phyloP scores from a whole-genome alignment of 2,888 invertebrate genomes.

The Pharmacophagus antenor region DNA sequence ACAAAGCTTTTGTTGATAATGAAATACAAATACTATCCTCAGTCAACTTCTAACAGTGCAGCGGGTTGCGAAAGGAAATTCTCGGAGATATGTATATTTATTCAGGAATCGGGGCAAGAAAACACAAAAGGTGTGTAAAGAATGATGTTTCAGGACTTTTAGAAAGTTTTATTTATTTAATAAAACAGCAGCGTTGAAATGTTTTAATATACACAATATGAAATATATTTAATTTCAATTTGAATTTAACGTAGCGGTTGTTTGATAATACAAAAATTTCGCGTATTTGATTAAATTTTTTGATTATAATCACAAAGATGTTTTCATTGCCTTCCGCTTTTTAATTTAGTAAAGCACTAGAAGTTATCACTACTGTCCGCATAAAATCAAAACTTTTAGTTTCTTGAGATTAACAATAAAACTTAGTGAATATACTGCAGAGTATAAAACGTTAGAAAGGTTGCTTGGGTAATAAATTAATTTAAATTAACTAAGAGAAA shows the following conservation, averaged over 20 bases:
- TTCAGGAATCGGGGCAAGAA: conserved; percentile 36
- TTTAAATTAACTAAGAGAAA: conserved; percentile 73
- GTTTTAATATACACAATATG: background rate
- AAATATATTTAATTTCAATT: background rate
- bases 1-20: conserved; percentile 76
- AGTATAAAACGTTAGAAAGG: conserved; percentile 11
- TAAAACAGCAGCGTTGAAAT: background rate
- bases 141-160: conserved; percentile 23
- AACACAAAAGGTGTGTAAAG: conserved; percentile 34
- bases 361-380: background rate
- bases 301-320: no score
- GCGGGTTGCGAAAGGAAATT: conserved; percentile 58
- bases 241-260: no score
- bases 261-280: no score
- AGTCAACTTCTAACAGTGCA: conserved; percentile 61
- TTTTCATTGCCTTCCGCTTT: background rate
- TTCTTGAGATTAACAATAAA: background rate
- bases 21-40: conserved; percentile 75
- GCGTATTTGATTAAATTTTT: no score
- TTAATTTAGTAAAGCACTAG: background rate
- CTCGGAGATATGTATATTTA: conserved; percentile 42
- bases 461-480: conserved; percentile 68
- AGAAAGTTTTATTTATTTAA: conserved; percentile 17
- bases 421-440: background rate
- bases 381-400: background rate